Percentiles rank a stretch among this genome's conserved stretches.
phyloP scores from a whole-genome alignment of 2,113 vertebrate species.

The Morone chrysops region DNA sequence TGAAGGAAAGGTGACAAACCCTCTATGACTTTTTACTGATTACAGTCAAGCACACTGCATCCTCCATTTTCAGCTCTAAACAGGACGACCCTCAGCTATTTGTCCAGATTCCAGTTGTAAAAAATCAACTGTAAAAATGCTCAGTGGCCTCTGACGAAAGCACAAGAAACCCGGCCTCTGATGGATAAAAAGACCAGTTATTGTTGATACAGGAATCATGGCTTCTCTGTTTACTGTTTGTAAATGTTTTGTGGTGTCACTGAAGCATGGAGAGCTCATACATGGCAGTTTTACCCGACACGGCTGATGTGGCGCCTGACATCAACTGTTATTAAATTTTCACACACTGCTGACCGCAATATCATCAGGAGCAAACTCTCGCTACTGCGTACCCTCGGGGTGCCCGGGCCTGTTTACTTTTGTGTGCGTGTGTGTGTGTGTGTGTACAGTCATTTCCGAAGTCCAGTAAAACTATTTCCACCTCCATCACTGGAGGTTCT shows the following conservation, averaged over 20 bases:
- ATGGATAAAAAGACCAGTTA: not conserved
- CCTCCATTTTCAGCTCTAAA: not conserved
- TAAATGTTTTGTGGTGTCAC: slow-evolving; percentile 41
- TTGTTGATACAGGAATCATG: slow-evolving; percentile 26
- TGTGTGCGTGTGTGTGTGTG: slow-evolving; percentile 7
- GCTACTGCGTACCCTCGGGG: slow-evolving; percentile 24
- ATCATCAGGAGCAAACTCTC: slow-evolving; percentile 58
- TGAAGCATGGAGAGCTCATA: slow-evolving; percentile 46
- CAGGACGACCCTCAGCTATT: not conserved
- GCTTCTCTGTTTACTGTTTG: slow-evolving; percentile 21
- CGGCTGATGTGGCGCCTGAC: slow-evolving; percentile 50
- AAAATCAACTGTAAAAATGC: not conserved
- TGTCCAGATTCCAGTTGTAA: not conserved
- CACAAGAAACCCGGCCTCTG: not conserved
- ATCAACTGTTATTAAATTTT: slow-evolving; percentile 79
- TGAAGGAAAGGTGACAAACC: slow-evolving; percentile 16
- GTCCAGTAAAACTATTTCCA: slow-evolving; percentile 11
- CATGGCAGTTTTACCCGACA: slow-evolving; percentile 45
- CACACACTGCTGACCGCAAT: slow-evolving; percentile 72
- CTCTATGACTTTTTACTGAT: slow-evolving; percentile 5
- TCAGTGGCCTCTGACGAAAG: not conserved
- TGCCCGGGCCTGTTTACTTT: slow-evolving; percentile 32
- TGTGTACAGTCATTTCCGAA: slow-evolving; percentile 20
- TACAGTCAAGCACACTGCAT: not conserved
- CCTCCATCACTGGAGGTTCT: not conserved